phyloP scores from a whole-genome alignment of 1,140 invertebrate species.

The Medauroidea extradentata region DNA sequence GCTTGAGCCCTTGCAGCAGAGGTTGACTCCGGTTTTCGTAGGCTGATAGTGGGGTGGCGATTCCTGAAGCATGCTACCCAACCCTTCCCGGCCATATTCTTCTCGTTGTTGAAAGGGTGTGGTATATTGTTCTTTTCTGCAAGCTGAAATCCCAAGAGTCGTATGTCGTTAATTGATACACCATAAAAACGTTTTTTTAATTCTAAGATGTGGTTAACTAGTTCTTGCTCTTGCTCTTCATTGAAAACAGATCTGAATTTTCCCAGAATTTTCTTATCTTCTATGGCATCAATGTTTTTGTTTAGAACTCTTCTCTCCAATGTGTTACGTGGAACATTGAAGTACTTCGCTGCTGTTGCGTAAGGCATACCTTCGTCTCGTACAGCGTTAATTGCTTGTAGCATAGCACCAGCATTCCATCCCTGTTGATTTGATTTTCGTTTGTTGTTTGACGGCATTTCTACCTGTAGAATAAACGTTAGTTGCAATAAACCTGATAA shows the following conservation, averaged over 20 bases:
- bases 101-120: neutral
- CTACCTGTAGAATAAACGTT: no score
- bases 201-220: neutral
- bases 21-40: slow-evolving; percentile 4
- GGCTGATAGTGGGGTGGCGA: neutral
- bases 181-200: slow-evolving; percentile 7
- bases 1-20: slow-evolving; percentile 32
- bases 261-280: slow-evolving; percentile 4
- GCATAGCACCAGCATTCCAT: slow-evolving; percentile 1
- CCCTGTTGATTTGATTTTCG: neutral
- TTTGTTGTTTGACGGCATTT: neutral
- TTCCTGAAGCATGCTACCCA: slow-evolving; percentile 3
- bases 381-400: neutral
- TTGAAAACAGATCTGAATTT: slow-evolving; percentile 3
- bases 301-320: neutral
- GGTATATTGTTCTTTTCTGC: slow-evolving; percentile 4
- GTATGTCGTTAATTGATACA: slow-evolving; percentile 4
- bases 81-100: slow-evolving; percentile 6
- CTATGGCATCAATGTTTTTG: neutral
- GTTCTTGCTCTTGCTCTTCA: slow-evolving; percentile 4
- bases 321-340: slow-evolving; percentile 1
- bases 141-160: neutral
- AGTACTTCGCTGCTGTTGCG: neutral
- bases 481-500: no score
- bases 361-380: neutral